These are phyloP conservation scores for Merodon equestris DNA, from an alignment of 2,888 invertebrate genomes.

Conservation along the genomic window DNA sequence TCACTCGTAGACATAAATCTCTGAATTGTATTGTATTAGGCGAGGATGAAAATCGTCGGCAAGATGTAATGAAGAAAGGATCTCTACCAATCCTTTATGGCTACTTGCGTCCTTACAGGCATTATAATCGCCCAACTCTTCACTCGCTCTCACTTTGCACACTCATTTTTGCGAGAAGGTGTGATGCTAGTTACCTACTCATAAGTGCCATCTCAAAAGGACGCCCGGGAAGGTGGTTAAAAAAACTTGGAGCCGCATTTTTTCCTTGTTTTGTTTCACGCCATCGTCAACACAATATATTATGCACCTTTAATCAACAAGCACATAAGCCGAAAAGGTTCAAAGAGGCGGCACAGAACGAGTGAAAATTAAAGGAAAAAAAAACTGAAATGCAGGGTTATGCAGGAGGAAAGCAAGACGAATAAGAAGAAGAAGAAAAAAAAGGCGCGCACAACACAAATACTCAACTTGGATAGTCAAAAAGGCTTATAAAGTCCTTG, in stretches of 20 bases:
- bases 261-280: conserved; percentile 62
- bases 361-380: conserved; percentile 38
- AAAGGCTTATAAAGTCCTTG: conserved; percentile 69
- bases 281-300: conserved; percentile 67
- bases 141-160: conserved; percentile 55
- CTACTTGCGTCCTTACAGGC: conserved; percentile 45
- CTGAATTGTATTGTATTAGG: neutral
- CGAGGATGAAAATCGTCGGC: neutral
- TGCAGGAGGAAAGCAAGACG: no score
- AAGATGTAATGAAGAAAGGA: neutral
- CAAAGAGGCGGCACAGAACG: conserved; percentile 59
- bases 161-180: conserved; percentile 27
- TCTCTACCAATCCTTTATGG: conserved; percentile 12
- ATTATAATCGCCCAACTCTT: conserved; percentile 42
- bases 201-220: conserved; percentile 26
- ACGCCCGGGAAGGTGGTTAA: conserved; percentile 23
- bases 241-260: conserved; percentile 15
- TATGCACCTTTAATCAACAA: conserved; percentile 66
- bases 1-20: neutral
- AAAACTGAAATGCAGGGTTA: conserved; percentile 48
- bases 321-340: conserved; percentile 65
- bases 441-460: conserved; percentile 65
- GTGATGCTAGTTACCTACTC: conserved; percentile 48
- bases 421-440: no score
- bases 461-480: conserved; percentile 68